Conservation (phyloP, 2,888 invertebrate species). For the Sussaba pulchella region DNA sequence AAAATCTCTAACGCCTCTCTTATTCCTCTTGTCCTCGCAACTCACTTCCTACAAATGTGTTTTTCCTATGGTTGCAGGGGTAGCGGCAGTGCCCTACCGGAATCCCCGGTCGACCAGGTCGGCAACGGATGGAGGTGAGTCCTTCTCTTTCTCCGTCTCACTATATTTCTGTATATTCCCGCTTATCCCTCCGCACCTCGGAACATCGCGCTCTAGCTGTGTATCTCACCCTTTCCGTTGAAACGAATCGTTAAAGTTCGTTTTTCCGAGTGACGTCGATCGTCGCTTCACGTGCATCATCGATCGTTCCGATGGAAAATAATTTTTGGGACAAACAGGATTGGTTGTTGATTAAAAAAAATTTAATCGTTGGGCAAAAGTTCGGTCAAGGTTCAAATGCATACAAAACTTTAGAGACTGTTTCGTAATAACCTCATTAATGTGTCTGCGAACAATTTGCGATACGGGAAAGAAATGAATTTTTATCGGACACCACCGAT, state of each 20-base stretch:
- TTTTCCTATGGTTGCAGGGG: constrained; percentile 85
- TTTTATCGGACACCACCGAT: constrained; percentile 1
- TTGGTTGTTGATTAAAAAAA: too few relatives aligned
- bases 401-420: too few relatives aligned
- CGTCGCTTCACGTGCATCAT: background rate
- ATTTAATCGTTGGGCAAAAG: too few relatives aligned
- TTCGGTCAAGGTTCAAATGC: too few relatives aligned
- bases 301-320: too few relatives aligned
- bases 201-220: constrained; percentile 51
- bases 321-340: too few relatives aligned
- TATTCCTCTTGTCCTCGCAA: constrained; percentile 63
- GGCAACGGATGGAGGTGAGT: constrained; percentile 87
- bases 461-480: background rate
- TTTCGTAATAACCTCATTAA: too few relatives aligned
- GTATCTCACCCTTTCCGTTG: constrained; percentile 20
- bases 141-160: constrained; percentile 7
- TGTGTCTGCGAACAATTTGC: background rate
- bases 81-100: constrained; percentile 85
- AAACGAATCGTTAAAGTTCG: background rate
- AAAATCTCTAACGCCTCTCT: constrained; percentile 54
- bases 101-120: constrained; percentile 85
- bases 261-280: background rate
- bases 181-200: constrained; percentile 69
- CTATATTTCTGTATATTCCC: constrained; percentile 63
- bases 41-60: constrained; percentile 76